These are phyloP conservation scores for Lithophane ornitopus DNA, from an alignment of 2,888 invertebrate species.

Conservation along the genomic window DNA sequence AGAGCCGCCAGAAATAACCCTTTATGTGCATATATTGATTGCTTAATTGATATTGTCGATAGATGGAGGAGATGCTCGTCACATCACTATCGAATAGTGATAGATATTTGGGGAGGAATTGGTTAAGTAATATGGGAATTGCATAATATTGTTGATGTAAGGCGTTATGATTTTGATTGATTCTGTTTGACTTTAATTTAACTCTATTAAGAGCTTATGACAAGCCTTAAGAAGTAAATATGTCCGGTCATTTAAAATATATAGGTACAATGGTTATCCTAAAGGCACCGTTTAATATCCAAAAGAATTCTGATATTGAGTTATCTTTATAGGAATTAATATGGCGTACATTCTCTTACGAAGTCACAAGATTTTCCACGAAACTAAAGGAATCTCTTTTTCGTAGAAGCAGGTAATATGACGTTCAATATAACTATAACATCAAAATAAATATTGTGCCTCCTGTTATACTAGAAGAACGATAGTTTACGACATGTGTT, in stretches of 20 bases:
- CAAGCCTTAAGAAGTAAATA: background rate
- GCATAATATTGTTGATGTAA: background rate
- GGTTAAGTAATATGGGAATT: background rate
- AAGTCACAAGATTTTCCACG: background rate
- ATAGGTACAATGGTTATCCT: no score
- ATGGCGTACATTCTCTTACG: background rate
- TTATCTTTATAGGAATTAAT: background rate
- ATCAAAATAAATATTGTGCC: background rate
- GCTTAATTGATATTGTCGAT: constrained; percentile 43
- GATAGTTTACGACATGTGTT: background rate
- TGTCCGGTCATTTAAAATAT: no score
- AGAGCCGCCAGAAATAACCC: constrained; percentile 37
- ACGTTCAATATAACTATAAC: no score
- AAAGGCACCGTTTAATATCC: background rate
- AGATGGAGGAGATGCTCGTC: background rate
- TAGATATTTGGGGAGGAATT: background rate
- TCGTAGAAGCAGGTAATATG: background rate
- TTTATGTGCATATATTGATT: constrained; percentile 31
- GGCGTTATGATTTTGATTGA: background rate
- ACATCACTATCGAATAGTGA: background rate
- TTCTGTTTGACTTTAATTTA: background rate
- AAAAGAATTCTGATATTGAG: background rate
- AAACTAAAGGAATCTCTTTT: background rate
- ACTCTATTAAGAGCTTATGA: no score
- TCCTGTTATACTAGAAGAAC: background rate